Evolutionary conservation across 2,888 invertebrate genomes (phyloP).

Genomic region (Tenthredo livida): DNA sequence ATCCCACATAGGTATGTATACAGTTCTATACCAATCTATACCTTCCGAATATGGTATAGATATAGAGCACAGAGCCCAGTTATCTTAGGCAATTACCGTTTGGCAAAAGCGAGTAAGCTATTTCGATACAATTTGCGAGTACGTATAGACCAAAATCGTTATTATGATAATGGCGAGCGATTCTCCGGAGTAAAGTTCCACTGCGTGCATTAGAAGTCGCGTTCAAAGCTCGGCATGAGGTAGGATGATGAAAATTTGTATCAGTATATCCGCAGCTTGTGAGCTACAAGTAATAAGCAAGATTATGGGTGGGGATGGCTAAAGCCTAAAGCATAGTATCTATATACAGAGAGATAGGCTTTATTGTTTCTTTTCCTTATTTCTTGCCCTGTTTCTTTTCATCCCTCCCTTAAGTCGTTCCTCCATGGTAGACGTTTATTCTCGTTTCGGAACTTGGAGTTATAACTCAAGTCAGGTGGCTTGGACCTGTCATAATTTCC

Average conservation of each 20-base stretch:
- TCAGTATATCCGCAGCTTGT: not conserved
- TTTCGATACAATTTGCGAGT: not conserved
- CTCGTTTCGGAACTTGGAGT: not conserved
- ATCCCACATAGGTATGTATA: not conserved
- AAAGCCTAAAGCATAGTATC: slow-evolving; percentile 2
- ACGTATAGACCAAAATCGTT: slow-evolving; percentile 12
- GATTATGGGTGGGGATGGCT: not conserved
- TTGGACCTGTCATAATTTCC: slow-evolving; percentile 27
- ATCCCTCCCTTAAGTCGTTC: not conserved
- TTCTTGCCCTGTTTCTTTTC: not conserved
- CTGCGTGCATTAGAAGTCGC: not conserved
- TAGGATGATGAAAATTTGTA: slow-evolving; percentile 14
- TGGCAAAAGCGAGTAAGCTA: slow-evolving; percentile 14
- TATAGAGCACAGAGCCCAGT: not conserved
- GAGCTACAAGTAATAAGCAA: slow-evolving; percentile 31
- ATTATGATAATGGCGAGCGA: not conserved
- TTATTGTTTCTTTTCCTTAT: not conserved
- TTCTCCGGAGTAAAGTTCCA: not conserved
- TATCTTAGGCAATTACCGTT: slow-evolving; percentile 18
- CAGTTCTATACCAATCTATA: not conserved
- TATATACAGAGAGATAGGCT: not conserved
- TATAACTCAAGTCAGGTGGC: slow-evolving; percentile 11
- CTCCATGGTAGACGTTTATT: slow-evolving; percentile 8
- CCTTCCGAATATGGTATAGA: not conserved
- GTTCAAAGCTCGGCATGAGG: not conserved